A percentile compares a stretch with the other conserved stretches of the same genome.
Conservation (phyloP, 1,140 invertebrate genomes). For the Oscheius sp. region DNA sequence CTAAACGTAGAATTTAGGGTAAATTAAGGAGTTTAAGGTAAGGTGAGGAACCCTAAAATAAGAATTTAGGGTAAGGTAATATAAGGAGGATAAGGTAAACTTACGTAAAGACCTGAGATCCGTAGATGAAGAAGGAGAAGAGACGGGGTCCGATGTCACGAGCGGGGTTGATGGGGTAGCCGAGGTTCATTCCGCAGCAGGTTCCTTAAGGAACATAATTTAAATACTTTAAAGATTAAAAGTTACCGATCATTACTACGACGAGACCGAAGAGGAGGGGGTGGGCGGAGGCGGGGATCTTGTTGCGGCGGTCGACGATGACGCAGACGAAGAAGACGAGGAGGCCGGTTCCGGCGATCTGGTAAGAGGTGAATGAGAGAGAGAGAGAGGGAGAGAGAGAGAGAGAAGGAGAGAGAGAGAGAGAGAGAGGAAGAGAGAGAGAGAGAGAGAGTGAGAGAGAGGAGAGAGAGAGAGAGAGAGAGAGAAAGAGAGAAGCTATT, state of each 20-base stretch:
- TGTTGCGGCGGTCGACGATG: constrained; percentile 46
- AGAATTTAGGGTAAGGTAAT: background rate
- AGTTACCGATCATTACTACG: constrained; percentile 39
- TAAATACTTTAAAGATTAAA: background rate
- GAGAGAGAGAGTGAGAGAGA: too few species aligned
- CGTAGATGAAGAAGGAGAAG: constrained; percentile 38
- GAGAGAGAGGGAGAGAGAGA: background rate
- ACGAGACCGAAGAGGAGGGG: constrained; percentile 44
- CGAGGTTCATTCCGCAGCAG: constrained; percentile 30
- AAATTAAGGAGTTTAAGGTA: background rate
- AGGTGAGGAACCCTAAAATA: background rate
- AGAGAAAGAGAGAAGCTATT: too few species aligned
- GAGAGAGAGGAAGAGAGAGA: too few species aligned
- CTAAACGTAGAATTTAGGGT: background rate
- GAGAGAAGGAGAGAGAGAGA: too few species aligned
- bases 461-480: too few species aligned
- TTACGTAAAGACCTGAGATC: constrained; percentile 21
- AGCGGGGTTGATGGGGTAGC: constrained; percentile 43
- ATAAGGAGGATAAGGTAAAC: background rate
- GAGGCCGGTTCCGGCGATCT: constrained; percentile 65
- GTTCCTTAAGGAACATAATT: background rate
- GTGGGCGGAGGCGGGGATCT: constrained; percentile 38
- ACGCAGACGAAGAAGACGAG: constrained; percentile 66
- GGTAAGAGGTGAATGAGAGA: background rate
- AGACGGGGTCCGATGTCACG: constrained; percentile 44